Evolutionary conservation across 1,140 invertebrate genomes (phyloP).

Genomic region (Eriocheir sinensis): DNA sequence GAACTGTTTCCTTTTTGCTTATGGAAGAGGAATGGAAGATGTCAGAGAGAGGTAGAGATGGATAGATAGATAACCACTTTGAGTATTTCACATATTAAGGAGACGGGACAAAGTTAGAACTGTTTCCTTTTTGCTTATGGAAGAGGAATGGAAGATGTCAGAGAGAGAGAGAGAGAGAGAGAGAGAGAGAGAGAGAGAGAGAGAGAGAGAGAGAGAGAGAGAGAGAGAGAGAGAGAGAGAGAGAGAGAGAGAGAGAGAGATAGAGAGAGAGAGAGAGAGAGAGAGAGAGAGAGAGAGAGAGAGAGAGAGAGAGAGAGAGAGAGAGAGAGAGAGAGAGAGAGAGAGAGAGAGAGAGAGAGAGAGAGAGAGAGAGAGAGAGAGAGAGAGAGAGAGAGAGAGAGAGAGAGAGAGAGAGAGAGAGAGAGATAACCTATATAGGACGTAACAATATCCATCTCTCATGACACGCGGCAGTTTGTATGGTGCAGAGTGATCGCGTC

Average conservation of each 20-base stretch:
- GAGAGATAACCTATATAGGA: not conserved
- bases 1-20: too few species aligned
- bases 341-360: not conserved
- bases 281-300: conserved; percentile 33
- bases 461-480: too few species aligned
- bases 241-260: not conserved
- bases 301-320: not conserved
- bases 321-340: not conserved
- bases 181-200: too few species aligned
- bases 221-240: conserved; percentile 1
- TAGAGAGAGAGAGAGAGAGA: not conserved
- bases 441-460: not conserved
- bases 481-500: not conserved
- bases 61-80: too few species aligned
- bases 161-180: too few species aligned
- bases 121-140: too few species aligned
- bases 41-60: too few species aligned
- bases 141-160: too few species aligned
- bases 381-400: not conserved
- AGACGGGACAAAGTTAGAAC: too few species aligned
- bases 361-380: not conserved
- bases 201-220: not conserved
- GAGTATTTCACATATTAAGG: too few species aligned
- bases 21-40: too few species aligned
- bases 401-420: conserved; percentile 46